These are phyloP conservation scores for Silurus asotus DNA, from an alignment of 2,113 vertebrate genomes.

Conservation along the genomic window DNA sequence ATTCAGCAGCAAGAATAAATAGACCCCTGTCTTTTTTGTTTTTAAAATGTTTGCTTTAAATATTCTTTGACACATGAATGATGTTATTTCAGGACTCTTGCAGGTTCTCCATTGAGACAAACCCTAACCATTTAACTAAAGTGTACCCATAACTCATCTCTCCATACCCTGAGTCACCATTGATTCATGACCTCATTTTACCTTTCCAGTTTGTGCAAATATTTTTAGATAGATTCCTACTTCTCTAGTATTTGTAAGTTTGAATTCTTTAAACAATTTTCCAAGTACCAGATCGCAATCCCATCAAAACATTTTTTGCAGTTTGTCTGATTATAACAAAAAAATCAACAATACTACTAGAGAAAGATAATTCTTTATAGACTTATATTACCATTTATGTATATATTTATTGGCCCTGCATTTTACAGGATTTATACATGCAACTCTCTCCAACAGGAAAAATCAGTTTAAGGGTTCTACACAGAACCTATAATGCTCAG, in stretches of 20 bases:
- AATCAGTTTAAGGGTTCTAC: not conserved
- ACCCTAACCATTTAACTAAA: not conserved
- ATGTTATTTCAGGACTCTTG: not conserved
- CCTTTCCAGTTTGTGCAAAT: not conserved
- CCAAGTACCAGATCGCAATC: not conserved
- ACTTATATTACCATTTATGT: not conserved
- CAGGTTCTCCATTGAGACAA: not conserved
- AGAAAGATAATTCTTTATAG: too few relatives aligned
- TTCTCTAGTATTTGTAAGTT: not conserved
- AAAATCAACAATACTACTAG: not conserved
- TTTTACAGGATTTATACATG: not conserved
- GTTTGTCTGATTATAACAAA: not conserved
- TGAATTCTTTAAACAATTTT: too few relatives aligned
- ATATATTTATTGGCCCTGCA: not conserved
- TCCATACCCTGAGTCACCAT: not conserved
- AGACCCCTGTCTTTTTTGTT: too few relatives aligned
- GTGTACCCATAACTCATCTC: too few relatives aligned
- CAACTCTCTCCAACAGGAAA: not conserved
- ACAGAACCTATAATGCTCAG: not conserved
- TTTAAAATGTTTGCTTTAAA: not conserved
- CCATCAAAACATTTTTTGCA: not conserved
- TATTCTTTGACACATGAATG: not conserved
- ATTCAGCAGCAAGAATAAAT: too few relatives aligned
- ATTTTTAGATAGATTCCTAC: not conserved
- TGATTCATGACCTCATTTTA: not conserved